Conservation (phyloP, 53 echinoderm and acorn worm genomes). For the Stichopus horrens region DNA sequence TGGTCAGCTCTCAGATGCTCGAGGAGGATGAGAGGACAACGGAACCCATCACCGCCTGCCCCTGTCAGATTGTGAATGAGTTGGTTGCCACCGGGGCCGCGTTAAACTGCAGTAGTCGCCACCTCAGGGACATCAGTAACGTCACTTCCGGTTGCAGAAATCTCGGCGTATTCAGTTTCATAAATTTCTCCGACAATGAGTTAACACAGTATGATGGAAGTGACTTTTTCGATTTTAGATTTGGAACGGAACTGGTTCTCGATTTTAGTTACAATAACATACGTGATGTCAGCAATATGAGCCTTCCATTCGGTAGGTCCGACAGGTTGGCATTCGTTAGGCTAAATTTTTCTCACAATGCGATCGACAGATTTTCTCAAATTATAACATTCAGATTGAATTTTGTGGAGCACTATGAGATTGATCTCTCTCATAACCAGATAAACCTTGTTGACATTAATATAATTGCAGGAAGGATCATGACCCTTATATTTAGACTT, state of each 20-base stretch:
- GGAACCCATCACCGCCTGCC: no score
- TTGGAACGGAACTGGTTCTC: neutral
- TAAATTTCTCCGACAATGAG: neutral
- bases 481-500: neutral
- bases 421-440: neutral
- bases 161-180: neutral
- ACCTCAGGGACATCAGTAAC: neutral
- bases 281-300: neutral
- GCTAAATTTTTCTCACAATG: no score
- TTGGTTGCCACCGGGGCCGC: neutral
- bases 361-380: neutral
- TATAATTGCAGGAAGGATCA: neutral
- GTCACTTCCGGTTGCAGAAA: neutral
- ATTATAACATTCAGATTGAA: no score
- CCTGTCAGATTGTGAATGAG: no score
- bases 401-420: no score
- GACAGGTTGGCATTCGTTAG: no score
- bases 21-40: no score
- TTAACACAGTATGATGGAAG: neutral
- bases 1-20: no score
- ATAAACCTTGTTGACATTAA: neutral
- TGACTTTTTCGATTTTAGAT: neutral
- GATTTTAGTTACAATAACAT: slow-evolving; percentile 19
- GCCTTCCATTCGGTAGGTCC: no score
- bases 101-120: neutral